Base-by-base conservation (phyloP, 2,888 invertebrate genomes). In the Ganaspis brasiliensis region DNA sequence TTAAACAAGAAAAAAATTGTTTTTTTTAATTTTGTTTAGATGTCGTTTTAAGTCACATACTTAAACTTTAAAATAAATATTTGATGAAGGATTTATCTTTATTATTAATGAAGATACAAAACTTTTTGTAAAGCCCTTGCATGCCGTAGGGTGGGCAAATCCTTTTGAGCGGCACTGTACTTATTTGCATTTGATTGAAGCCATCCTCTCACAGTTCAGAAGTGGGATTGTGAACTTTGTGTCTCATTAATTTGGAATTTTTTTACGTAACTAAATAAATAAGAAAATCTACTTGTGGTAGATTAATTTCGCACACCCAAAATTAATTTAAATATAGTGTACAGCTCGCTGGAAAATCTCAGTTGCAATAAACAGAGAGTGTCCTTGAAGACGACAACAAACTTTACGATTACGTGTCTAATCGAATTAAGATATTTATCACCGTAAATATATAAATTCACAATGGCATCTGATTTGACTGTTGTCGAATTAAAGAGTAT, bases 121-220 rank as follows among this genome's bases (percentile, higher is more conserved):
- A n/a, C n/a, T n/a, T n/a, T n/a, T n/a, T n/a, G n/a, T n/a, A n/a
- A n/a, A n/a, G n/a, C n/a, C n/a, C n/a, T n/a, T n/a, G n/a, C n/a
- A n/a, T n/a, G n/a, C n/a, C n/a, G n/a, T n/a, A n/a, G n/a, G n/a
- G n/a, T n/a, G n/a, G n/a, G n/a, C n/a, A n/a, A n/a, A n/a, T n/a
- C n/a, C n/a, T n/a, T n/a, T n/a, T n/a, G n/a, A n/a, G n/a, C n/a
- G n/a, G n/a, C n/a, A n/a, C n/a, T n/a, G n/a, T n/a, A n/a, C n/a
- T n/a, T n/a, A n/a, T n/a, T n/a, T n/a, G n/a, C n/a, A n/a, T 40
- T 12, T 40, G 4, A 12, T 40, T 40, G 31, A 31, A 31, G 12
- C 52, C 52, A 52, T 52, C 52, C 52, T 16, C n/a, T 52, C 52
- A 52, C 52, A 52, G 52, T 52, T 52, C 52, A 52, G 52, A 52